A percentile compares a stretch with the other conserved stretches of the same genome.
phyloP scores from a whole-genome alignment of 2,113 vertebrate species.

The Tyto alba region DNA sequence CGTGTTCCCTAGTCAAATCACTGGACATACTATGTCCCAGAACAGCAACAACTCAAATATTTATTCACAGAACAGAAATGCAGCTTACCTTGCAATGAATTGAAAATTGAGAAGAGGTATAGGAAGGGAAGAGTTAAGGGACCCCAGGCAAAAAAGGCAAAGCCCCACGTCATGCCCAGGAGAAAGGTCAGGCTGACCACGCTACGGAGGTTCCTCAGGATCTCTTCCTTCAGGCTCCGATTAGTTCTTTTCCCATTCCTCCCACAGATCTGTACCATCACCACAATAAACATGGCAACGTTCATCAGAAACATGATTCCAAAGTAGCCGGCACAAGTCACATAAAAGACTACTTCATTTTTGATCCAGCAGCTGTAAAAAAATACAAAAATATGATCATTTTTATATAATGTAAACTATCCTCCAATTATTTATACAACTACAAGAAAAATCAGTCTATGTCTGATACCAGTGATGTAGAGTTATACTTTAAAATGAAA shows the following conservation, averaged over 20 bases:
- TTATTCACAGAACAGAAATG: neutral
- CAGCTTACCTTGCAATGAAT: constrained; percentile 92
- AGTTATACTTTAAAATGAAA: neutral
- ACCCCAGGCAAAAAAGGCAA: constrained; percentile 95
- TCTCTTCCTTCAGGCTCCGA: constrained; percentile 85
- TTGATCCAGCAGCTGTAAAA: constrained; percentile 89
- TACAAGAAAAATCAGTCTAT: neutral
- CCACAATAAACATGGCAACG: constrained; percentile 96
- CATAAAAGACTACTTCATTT: constrained; percentile 80
- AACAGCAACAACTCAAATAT: neutral
- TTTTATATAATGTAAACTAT: neutral
- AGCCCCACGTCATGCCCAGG: constrained; percentile 97
- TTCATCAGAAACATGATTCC: constrained; percentile 92
- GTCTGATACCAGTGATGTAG: neutral
- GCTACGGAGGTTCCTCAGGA: constrained; percentile 89
- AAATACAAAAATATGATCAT: neutral
- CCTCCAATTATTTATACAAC: neutral
- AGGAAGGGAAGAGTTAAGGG: constrained; percentile 83
- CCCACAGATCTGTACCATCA: constrained; percentile 97
- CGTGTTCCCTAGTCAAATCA: neutral
- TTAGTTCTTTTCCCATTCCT: constrained; percentile 94
- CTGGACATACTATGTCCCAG: neutral
- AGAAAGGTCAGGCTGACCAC: constrained; percentile 94
- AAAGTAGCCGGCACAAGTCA: constrained; percentile 89
- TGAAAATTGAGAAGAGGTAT: constrained; percentile 97